phyloP scores from a whole-genome alignment of 2,888 invertebrate species.

The Acleris holmiana region DNA sequence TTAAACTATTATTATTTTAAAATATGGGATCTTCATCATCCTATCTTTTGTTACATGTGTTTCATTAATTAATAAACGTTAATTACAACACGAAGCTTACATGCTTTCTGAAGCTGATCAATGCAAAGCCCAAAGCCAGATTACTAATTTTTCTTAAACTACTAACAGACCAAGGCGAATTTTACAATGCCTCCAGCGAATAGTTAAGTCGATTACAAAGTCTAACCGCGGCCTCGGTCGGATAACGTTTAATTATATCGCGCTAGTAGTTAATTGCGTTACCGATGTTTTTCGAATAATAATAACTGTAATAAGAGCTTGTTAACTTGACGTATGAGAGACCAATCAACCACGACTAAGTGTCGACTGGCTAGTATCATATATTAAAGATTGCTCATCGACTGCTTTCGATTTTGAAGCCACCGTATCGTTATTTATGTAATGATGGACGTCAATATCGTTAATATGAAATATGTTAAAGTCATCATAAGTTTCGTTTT shows the following conservation, averaged over 20 bases:
- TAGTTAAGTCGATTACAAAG: constrained; percentile 40
- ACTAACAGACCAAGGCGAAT: constrained; percentile 24
- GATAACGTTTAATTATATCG: constrained; percentile 41
- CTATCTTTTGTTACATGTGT: no score
- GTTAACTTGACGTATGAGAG: constrained; percentile 34
- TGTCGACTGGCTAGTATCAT: constrained; percentile 24
- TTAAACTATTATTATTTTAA: no score
- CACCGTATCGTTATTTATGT: constrained; percentile 24
- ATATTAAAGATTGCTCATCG: constrained; percentile 23
- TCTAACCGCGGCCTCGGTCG: constrained; percentile 38
- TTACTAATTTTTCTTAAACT: not conserved
- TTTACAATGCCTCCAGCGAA: constrained; percentile 37
- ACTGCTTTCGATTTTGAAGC: constrained; percentile 37
- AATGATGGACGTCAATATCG: constrained; percentile 22
- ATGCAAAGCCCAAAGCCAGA: no score
- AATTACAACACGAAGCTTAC: no score
- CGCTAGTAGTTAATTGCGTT: constrained; percentile 39
- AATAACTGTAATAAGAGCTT: constrained; percentile 39
- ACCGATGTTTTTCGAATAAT: constrained; percentile 39
- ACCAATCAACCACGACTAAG: constrained; percentile 33
- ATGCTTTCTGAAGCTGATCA: no score
- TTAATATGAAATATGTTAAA: constrained; percentile 11
- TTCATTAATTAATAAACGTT: no score
- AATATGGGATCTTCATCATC: no score
- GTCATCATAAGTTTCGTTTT: constrained; percentile 2